Base-by-base conservation (phyloP, 2,113 vertebrate genomes). In the Philantomba maxwellii region DNA sequence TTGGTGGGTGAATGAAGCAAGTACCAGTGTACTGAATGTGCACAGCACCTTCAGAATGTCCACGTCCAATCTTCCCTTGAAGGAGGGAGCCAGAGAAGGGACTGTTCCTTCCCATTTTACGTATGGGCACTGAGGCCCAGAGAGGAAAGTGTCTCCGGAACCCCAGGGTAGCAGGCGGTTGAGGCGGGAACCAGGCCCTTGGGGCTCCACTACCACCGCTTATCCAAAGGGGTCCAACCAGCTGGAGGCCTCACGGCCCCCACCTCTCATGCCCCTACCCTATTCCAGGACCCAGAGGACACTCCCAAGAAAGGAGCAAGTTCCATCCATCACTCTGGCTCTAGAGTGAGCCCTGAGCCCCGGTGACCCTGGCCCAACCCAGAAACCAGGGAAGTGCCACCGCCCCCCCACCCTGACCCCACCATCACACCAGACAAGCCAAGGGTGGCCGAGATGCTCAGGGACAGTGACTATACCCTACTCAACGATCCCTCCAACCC, bases 351-450 rank as follows among this genome's bases (percentile, higher is more conserved):
- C 28, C 33, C 43, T 75, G 53, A 88, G 43, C 28, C 28, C 33
- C 51, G 43, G 43, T 60, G 60, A 89, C 43, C 2, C 33, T 28
- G 16, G n/a, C 21, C 36, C 45, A 90, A 81, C 10, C 51, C 60
- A 84, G 73, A 91, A 36, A 66, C 30, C 73, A 75, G 51, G 9
- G 82, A 78, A 86, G 86, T 7, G 3, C 86, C n/a, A 94, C n/a
- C 6, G 0, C 14, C 55, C 5, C 17, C 17, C 8, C 1, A 17
- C n/a, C n/a, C 66, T 2, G 5, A 73, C 66, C n/a, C n/a, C n/a
- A 73, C n/a, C 15, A 33, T 53, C 33, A 96, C 1, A 21, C 0
- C 19, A 92, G 49, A 30, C 25, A 85, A 75, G 55, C 30, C 21
- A 7, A 17, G 15, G 53, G 39, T 84, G 21, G 53, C 45, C 1